Base-by-base conservation (phyloP, 2,113 vertebrate genomes). In the Elaphurus davidianus region DNA sequence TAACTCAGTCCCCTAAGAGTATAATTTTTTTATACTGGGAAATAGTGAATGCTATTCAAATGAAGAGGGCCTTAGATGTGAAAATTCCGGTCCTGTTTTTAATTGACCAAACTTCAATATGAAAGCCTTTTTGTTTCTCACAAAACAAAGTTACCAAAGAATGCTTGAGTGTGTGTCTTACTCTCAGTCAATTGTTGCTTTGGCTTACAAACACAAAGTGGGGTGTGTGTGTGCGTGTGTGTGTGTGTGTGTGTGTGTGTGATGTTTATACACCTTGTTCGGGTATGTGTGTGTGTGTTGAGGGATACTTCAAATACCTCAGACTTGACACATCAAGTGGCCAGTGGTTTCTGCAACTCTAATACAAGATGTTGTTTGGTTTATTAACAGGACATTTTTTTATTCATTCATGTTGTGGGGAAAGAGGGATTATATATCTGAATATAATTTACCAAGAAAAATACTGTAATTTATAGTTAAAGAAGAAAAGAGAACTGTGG, bases 391-490 rank as follows among this genome's bases (percentile, higher is more conserved):
- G 21, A 88, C 27, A 15, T 54, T 45, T 92, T 91, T 93, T 50
- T 27, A 47, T n/a, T 97, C 94, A 86, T 93, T 88, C 23, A 33
- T 57, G 9, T 45, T 59, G 45, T n/a, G 6, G 19, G 10, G 45
- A 94, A 84, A 95, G n/a, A 62, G 8, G 27, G 54, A 88, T 88
- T 96, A 88, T 17, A 88, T 60, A 78, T 86, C 76, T 88, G n/a
- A 59, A 85, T 76, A 96, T 17, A 89, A 23, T 90, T 96, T 96
- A 57, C 19, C 40, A 87, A 92, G 76, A 90, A 96, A 96, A 98
- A 88, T 62, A 62, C 90, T 74, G 14, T 12, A 82, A 93, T 91
- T 95, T 67, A 60, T 54, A 64, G 50, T 33, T 90, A 33, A 47
- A 95, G 59, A 97, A 78, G n/a, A 95, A 94, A 97, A 94, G 12